Evolutionary conservation across 2,888 invertebrate genomes (phyloP).

Genomic region (Ligdia adustata): DNA sequence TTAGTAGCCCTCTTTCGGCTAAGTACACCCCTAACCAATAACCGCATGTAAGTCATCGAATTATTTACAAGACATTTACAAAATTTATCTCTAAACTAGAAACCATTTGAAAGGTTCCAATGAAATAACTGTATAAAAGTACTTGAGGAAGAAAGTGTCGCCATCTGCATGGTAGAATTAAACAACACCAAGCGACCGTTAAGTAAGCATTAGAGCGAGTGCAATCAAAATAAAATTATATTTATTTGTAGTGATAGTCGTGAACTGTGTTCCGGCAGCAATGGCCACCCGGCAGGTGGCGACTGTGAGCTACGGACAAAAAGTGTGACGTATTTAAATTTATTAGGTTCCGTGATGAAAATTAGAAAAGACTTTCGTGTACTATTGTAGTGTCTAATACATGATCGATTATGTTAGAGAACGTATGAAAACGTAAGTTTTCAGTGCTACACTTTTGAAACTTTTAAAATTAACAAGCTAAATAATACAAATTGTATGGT

Average conservation of each 20-base stretch:
- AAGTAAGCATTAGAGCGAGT: conserved; percentile 53
- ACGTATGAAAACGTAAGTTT: too few species aligned
- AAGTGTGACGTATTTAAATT: conserved; percentile 2
- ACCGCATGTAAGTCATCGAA: too few species aligned
- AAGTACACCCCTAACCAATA: too few species aligned
- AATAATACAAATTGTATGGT: too few species aligned
- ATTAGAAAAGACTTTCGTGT: too few species aligned
- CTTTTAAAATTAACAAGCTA: too few species aligned
- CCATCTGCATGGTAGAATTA: conserved; percentile 33
- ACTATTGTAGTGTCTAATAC: too few species aligned
- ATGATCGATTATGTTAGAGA: too few species aligned
- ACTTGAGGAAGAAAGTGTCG: conserved; percentile 14
- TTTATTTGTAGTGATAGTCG: conserved; percentile 69
- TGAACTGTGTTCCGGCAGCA: conserved; percentile 68
- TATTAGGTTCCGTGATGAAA: conserved; percentile 1
- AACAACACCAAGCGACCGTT: conserved; percentile 40
- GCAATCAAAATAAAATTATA: conserved; percentile 69
- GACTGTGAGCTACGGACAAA: conserved; percentile 31
- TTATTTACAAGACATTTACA: too few species aligned
- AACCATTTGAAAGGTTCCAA: conserved; percentile 23
- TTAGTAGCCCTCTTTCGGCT: too few species aligned
- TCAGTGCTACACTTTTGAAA: too few species aligned
- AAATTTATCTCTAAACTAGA: too few species aligned
- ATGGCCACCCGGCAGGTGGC: conserved; percentile 70
- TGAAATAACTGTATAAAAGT: conserved; percentile 26